A percentile compares a stretch with the other conserved stretches of the same genome.
Conservation (phyloP, 2,888 invertebrate species). For the Chrysolina oricalcia region DNA sequence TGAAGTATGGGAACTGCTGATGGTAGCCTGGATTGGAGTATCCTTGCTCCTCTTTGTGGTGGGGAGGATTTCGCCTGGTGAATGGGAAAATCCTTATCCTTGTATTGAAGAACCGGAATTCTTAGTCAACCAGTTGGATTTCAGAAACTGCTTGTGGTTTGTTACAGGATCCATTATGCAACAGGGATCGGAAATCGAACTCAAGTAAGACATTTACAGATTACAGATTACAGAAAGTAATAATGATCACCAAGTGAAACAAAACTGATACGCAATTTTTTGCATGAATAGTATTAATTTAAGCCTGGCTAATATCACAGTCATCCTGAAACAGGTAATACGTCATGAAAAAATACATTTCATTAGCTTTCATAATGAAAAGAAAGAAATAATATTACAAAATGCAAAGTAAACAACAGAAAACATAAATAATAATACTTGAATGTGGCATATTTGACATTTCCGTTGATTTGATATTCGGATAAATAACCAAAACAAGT, state of each 20-base stretch:
- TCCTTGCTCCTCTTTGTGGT: conserved; percentile 78
- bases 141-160: conserved; percentile 80
- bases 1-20: conserved; percentile 82
- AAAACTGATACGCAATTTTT: no score
- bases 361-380: no score
- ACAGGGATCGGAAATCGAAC: conserved; percentile 74
- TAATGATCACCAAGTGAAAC: no score
- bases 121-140: conserved; percentile 77
- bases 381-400: no score
- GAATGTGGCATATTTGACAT: no score
- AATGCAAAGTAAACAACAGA: no score
- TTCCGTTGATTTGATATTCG: no score
- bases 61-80: conserved; percentile 77
- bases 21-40: conserved; percentile 78
- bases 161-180: conserved; percentile 79
- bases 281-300: not conserved
- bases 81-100: conserved; percentile 79
- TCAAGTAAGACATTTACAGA: conserved; percentile 53
- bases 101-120: conserved; percentile 76
- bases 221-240: no score
- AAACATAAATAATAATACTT: no score
- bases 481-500: no score
- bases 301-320: conserved; percentile 6
- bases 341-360: no score
- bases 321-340: not conserved